Evolutionary conservation across 2,888 invertebrate genomes (phyloP).

Genomic region (Caenorhabditis zanzibari): DNA sequence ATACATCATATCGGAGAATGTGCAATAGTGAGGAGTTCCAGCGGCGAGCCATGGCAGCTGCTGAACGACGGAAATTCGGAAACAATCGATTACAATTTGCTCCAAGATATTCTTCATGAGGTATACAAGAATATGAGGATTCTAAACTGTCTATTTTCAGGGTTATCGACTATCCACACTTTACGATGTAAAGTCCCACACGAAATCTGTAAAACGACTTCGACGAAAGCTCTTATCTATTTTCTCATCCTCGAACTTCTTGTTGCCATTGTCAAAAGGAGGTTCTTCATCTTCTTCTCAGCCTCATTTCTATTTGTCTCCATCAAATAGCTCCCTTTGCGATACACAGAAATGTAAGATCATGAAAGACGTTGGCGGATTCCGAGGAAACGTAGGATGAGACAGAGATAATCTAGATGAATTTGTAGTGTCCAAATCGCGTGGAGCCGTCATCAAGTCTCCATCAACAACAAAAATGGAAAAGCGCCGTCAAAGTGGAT

Average conservation of each 20-base stretch:
- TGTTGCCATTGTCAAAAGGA: slow-evolving; percentile 29
- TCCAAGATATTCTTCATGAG: slow-evolving; percentile 76
- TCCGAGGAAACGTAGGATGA: neutral
- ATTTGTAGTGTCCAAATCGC: slow-evolving; percentile 48
- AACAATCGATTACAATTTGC: slow-evolving; percentile 69
- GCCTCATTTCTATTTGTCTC: slow-evolving; percentile 68
- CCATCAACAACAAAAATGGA: slow-evolving; percentile 20
- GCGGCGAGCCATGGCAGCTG: slow-evolving; percentile 63
- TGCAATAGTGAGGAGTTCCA: slow-evolving; percentile 59
- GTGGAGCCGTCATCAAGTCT: slow-evolving; percentile 32
- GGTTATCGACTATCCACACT: slow-evolving; percentile 74
- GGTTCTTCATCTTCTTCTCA: slow-evolving; percentile 54
- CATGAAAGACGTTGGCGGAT: neutral
- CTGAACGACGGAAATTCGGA: slow-evolving; percentile 37
- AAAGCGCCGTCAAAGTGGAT: slow-evolving; percentile 3
- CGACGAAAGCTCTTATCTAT: slow-evolving; percentile 53
- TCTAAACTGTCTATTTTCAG: slow-evolving; percentile 33
- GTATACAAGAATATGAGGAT: slow-evolving; percentile 18
- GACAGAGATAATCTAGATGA: neutral
- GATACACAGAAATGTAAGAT: slow-evolving; percentile 49
- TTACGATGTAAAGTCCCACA: slow-evolving; percentile 73
- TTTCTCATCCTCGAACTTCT: slow-evolving; percentile 35
- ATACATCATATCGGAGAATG: slow-evolving; percentile 56
- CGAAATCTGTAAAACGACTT: slow-evolving; percentile 69
- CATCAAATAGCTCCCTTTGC: slow-evolving; percentile 59